Conservation (phyloP, 2,888 invertebrate genomes). For the Anticlea derivata region DNA sequence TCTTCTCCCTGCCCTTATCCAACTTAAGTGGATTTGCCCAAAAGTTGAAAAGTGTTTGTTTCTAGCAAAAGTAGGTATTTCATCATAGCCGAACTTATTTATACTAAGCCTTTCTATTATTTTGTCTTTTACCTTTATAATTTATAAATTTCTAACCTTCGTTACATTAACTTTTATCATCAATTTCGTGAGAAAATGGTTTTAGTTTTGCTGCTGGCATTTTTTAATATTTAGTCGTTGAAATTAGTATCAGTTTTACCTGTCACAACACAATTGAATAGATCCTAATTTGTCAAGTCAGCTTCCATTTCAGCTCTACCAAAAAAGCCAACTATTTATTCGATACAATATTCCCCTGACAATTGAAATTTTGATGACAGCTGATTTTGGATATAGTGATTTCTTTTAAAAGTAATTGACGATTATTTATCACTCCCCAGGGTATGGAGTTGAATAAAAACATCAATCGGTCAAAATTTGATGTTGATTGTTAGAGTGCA, state of each 20-base stretch:
- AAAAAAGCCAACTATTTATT: constrained; percentile 6
- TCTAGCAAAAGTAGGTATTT: too few relatives aligned
- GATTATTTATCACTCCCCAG: constrained; percentile 38
- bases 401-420: constrained; percentile 29
- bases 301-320: background rate
- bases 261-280: constrained; percentile 3
- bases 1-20: too few relatives aligned
- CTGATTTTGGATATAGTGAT: constrained; percentile 23
- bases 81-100: too few relatives aligned
- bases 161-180: too few relatives aligned
- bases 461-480: constrained; percentile 32
- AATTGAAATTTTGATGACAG: constrained; percentile 28
- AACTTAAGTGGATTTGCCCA: too few relatives aligned
- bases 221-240: background rate
- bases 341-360: constrained; percentile 22
- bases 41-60: too few relatives aligned
- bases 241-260: background rate
- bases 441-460: constrained; percentile 26
- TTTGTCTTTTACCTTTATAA: too few relatives aligned
- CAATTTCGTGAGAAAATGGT: too few relatives aligned
- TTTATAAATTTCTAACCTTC: too few relatives aligned
- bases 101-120: too few relatives aligned
- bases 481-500: constrained; percentile 17
- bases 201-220: too few relatives aligned
- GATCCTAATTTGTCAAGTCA: constrained; percentile 19